Base-by-base conservation (phyloP, 2,888 invertebrate genomes). In the Campaea margaritaria region DNA sequence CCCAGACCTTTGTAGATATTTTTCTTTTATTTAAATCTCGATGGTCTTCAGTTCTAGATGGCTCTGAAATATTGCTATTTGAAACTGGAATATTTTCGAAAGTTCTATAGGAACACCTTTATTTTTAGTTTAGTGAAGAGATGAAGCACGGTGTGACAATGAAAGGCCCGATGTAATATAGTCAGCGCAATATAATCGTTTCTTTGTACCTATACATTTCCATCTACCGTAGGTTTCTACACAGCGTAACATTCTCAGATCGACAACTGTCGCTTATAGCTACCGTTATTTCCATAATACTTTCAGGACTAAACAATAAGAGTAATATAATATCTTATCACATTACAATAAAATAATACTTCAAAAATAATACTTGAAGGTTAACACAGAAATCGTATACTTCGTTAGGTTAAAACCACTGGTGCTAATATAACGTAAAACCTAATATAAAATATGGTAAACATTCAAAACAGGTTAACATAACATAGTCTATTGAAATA, bases 151-250 rank as follows among this genome's bases (percentile, higher is more conserved):
- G 16, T 15, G 43, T 44, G 10, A 16, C 44, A 63, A 51, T 44
- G 16, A 76, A 85, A 75, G 72, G 72, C 65, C 52, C 16, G 54
- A 47, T 67, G 53, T 78, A 79, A 45, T 81, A 73, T 81, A 73
- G 83, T 88, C 86, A 89, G 89, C 89, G 83, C 87, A 88, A 85
- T 91, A 89, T 91, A 91, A 87, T 91, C 87, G 73, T 88, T 89
- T 88, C 89, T 91, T 91, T 91, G 91, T 91, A 90, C 90, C 85
- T 89, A 89, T 82, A 87, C 89, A 88, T 80, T 83, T 64, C 85
- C 81, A 80, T 77, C 89, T 90, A 89, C 83, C 86, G 78, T 81
- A 83, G 73, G n/a, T n/a, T 66, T 78, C 90, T 90, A 91, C 88
- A 82, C 86, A 87, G 86, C 87, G 77, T 88, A 79, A 87, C 89